Base-by-base conservation (phyloP, 1,140 invertebrate genomes). In the Cherax destructor region DNA sequence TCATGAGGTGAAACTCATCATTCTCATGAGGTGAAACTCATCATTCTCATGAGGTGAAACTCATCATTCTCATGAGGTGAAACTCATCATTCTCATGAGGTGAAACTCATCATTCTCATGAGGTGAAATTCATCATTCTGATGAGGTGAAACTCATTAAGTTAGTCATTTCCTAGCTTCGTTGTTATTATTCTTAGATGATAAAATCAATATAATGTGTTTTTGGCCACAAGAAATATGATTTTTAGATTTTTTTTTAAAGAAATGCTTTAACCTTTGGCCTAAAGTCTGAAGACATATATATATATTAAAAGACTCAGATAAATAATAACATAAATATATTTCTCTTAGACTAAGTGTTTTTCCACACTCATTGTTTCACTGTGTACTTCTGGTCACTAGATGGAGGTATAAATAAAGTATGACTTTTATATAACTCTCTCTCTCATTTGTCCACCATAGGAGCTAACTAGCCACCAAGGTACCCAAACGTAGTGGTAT, bases 361-460 rank as follows among this genome's bases (percentile, higher is more conserved):
- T 41, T 65, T 65, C 6, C 81, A 74, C 69, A 30, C 24, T 83
- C 81, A 50, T 79, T 83, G 61, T 69, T 47, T 69, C 30, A 1
- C 13, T 83, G 81, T 83, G 61, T 83, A 69, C 41, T 47, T 83
- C 59, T 83, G 81, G 30, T 65, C 59, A 83, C 59, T 9, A 69
- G 59, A 49, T 83, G 50, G 18, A 83, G 59, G 49, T 61, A 10
- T 69, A 69, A 83, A 83, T 83, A 83, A 83, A 83, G 81, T 69
- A 69, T 83, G 59, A 76, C 83, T 76, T 86, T 77, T 76, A 52
- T 10, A 86, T 76, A 30, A 41, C 18, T 76, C 50, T 59, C 61
- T 77, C 72, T 87, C 72, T 77, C 74, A 77, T 77, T 86, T 78
- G 74, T 78, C 56, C 74, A 77, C 61, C 85, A 41, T 59, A 77